Conservation (phyloP, 2,888 invertebrate genomes). For the Blastobasis lacticolella region DNA sequence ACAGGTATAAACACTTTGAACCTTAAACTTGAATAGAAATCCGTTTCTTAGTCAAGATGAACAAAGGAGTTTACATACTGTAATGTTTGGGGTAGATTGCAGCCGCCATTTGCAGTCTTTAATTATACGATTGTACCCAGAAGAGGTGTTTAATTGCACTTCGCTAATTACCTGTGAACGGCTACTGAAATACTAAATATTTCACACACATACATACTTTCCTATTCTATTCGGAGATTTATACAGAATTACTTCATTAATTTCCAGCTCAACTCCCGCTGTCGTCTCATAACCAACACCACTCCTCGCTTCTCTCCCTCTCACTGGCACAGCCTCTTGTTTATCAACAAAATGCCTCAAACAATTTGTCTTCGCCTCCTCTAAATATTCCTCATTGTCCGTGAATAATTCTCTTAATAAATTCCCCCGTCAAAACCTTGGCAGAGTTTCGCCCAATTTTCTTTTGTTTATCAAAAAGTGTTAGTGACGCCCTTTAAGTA, state of each 20-base stretch:
- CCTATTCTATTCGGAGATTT: not conserved
- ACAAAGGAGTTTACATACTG: no score
- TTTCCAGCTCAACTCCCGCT: slow-evolving; percentile 13
- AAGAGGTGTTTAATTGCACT: no score
- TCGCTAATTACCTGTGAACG: no score
- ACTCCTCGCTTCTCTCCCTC: slow-evolving; percentile 32
- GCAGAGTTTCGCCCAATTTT: slow-evolving; percentile 27
- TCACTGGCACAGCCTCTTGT: slow-evolving; percentile 36
- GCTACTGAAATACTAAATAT: no score
- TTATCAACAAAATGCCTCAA: slow-evolving; percentile 53
- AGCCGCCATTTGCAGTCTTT: no score
- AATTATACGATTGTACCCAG: no score
- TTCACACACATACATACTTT: no score
- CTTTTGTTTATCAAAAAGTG: slow-evolving; percentile 52
- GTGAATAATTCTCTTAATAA: slow-evolving; percentile 67
- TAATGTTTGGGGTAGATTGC: no score
- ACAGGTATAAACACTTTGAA: no score
- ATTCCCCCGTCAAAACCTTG: slow-evolving; percentile 57
- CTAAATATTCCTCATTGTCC: slow-evolving; percentile 65
- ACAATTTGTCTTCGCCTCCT: slow-evolving; percentile 61
- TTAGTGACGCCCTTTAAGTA: slow-evolving; percentile 12
- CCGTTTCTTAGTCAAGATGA: no score
- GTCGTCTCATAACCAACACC: slow-evolving; percentile 10
- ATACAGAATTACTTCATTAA: not conserved
- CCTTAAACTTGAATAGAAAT: no score